Evolutionary conservation across 2,113 vertebrate species (phyloP).

Genomic region (Dicaeum eximium): DNA sequence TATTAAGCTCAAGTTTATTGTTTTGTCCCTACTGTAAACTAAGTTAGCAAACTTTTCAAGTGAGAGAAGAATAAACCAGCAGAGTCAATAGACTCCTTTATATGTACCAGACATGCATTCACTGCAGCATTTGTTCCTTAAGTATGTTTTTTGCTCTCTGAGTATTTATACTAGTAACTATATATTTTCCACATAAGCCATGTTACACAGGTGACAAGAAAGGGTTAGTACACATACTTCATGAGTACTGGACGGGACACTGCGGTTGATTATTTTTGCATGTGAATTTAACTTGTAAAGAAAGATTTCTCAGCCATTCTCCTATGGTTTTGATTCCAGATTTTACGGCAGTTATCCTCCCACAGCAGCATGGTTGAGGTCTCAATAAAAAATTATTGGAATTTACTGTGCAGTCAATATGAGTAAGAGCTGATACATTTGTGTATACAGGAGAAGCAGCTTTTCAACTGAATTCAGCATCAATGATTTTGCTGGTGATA

Average conservation of each 20-base stretch:
- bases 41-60: background rate
- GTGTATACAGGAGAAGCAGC: background rate
- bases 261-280: background rate
- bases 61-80: background rate
- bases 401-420: background rate
- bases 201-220: background rate
- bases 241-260: background rate
- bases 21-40: background rate
- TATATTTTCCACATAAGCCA: background rate
- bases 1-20: background rate
- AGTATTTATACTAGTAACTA: background rate
- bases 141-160: background rate
- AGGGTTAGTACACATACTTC: background rate
- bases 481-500: background rate
- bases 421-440: background rate
- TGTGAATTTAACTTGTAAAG: background rate
- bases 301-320: background rate
- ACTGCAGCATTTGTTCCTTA: background rate
- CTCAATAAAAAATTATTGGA: background rate
- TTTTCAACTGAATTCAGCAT: background rate
- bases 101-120: background rate
- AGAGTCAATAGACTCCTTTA: background rate
- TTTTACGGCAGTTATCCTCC: background rate
- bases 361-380: background rate
- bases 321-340: background rate